These are phyloP conservation scores for Podocnemis expansa DNA, from an alignment of 2,113 vertebrate genomes.

Conservation along the genomic window DNA sequence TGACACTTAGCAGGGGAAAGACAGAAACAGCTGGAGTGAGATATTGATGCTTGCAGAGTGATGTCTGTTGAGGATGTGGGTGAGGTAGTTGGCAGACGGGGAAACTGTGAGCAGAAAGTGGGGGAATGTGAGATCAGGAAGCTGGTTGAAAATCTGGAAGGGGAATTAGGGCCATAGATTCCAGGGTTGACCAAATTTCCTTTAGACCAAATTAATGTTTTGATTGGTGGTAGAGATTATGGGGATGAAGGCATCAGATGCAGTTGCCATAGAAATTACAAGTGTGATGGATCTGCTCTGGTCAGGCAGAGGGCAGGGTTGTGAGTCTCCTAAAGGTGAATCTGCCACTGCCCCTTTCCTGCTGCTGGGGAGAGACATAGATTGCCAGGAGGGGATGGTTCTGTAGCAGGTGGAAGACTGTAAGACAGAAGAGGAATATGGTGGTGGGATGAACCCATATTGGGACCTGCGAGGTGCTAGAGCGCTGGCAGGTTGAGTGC, in stretches of 20 bases:
- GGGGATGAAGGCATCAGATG: background rate
- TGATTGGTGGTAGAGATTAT: background rate
- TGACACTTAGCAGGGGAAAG: constrained; percentile 4
- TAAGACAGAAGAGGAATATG: background rate
- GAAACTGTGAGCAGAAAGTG: background rate
- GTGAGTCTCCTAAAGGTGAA: background rate
- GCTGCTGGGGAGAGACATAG: background rate
- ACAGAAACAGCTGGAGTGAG: background rate
- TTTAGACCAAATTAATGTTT: background rate
- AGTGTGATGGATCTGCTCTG: background rate
- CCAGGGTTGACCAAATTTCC: background rate
- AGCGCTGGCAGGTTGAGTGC: background rate
- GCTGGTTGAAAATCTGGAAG: background rate
- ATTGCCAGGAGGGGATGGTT: background rate
- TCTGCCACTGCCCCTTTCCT: background rate
- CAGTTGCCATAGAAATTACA: background rate
- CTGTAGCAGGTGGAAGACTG: background rate
- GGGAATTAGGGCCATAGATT: background rate
- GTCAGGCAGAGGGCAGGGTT: background rate
- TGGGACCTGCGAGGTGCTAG: background rate
- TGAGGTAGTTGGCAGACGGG: background rate
- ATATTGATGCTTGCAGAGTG: constrained; percentile 35
- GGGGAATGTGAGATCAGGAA: background rate
- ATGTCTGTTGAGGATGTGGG: background rate
- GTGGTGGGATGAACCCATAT: background rate